These are phyloP conservation scores for Triops longicaudatus DNA, from an alignment of 1,140 invertebrate genomes.

Conservation along the genomic window DNA sequence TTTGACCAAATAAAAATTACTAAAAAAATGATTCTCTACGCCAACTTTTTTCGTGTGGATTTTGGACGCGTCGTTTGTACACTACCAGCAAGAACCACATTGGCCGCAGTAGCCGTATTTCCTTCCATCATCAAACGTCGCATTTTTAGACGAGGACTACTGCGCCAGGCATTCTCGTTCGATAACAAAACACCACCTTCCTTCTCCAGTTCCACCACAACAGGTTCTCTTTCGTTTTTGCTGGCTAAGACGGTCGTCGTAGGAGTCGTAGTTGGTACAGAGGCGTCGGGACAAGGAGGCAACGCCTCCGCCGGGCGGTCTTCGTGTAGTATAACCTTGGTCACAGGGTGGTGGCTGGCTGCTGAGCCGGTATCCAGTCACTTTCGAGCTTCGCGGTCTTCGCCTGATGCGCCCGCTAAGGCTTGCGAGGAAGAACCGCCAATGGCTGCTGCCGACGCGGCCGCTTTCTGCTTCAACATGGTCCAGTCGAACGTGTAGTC, in stretches of 20 bases:
- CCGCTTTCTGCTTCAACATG: constrained; percentile 85
- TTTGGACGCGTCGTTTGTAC: constrained; percentile 14
- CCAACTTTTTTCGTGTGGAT: constrained; percentile 5
- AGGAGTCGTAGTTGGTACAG: neutral
- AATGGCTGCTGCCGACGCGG: constrained; percentile 37
- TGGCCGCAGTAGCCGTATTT: neutral
- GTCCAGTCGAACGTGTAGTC: constrained; percentile 99
- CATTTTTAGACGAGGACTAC: neutral
- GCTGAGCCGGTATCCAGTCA: constrained; percentile 5
- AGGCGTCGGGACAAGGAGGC: constrained; percentile 9
- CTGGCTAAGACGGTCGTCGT: neutral
- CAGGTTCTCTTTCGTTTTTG: neutral
- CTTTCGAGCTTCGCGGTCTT: constrained; percentile 2
- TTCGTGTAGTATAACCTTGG: neutral
- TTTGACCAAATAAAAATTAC: no score
- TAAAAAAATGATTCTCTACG: neutral
- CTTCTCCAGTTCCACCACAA: neutral
- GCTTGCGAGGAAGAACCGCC: constrained; percentile 34
- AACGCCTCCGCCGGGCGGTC: neutral
- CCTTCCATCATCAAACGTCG: neutral
- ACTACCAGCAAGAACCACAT: no score
- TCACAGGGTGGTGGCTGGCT: neutral
- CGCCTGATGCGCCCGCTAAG: constrained; percentile 25
- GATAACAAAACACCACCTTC: neutral
- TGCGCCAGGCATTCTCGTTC: constrained; percentile 1